Percentiles rank a stretch among this genome's conserved stretches.
Evolutionary conservation across 2,113 vertebrate genomes (phyloP).

Genomic region (Cercocebus atys): DNA sequence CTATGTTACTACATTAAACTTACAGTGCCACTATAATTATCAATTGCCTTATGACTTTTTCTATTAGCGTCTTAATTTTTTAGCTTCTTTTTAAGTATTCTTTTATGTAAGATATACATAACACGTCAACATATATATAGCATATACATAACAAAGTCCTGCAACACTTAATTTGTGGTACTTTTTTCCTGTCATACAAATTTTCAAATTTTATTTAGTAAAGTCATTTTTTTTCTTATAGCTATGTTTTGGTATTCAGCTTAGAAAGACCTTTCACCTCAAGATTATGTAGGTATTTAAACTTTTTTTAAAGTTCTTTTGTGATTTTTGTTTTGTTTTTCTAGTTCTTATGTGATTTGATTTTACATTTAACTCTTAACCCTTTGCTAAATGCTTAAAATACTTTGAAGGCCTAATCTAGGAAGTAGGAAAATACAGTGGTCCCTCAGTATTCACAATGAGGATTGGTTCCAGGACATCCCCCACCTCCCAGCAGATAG

Average conservation of each 20-base stretch:
- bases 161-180: neutral
- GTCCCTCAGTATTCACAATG: neutral
- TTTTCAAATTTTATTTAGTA: neutral
- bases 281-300: neutral
- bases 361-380: constrained; percentile 23
- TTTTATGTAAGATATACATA: neutral
- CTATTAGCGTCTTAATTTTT: neutral
- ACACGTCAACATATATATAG: neutral
- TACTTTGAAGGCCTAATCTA: neutral
- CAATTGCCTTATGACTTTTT: neutral
- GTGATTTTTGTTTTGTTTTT: neutral
- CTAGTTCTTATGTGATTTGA: constrained; percentile 18
- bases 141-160: neutral
- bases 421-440: neutral
- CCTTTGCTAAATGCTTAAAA: neutral
- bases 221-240: neutral
- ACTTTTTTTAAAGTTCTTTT: neutral
- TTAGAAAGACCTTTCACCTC: neutral
- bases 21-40: neutral
- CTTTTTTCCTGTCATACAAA: neutral
- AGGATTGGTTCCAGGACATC: neutral
- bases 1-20: neutral
- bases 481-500: neutral
- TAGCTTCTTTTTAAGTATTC: neutral
- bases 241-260: neutral